These are phyloP conservation scores for Ferrisia virgata DNA, from an alignment of 2,888 invertebrate species.

Conservation along the genomic window DNA sequence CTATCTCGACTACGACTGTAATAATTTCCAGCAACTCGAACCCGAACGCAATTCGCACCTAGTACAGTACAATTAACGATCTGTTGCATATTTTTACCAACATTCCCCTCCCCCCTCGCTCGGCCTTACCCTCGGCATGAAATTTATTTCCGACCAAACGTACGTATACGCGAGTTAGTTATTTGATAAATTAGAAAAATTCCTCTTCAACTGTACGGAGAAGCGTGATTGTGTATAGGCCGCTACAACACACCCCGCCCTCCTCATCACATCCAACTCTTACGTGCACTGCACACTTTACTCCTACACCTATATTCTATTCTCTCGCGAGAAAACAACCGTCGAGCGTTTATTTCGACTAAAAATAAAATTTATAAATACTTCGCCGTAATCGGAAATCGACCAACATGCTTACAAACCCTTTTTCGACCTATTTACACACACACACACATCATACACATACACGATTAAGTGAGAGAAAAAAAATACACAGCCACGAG, in stretches of 20 bases:
- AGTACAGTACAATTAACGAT: neutral
- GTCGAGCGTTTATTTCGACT: neutral
- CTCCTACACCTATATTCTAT: neutral
- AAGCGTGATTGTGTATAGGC: neutral
- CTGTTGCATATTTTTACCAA: too few relatives aligned
- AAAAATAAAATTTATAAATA: constrained; percentile 32
- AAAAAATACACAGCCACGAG: neutral
- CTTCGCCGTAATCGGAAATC: constrained; percentile 4
- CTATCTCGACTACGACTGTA: neutral
- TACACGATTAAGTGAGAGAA: too few relatives aligned
- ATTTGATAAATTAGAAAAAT: neutral
- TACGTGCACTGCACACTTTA: too few relatives aligned
- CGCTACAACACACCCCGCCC: neutral
- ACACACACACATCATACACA: neutral
- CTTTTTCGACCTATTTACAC: constrained; percentile 5
- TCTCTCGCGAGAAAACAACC: neutral
- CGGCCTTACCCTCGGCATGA: neutral
- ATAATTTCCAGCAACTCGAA: neutral
- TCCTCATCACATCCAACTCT: neutral
- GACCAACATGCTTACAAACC: neutral
- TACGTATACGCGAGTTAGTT: neutral
- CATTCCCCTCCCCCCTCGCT: neutral
- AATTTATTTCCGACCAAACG: too few relatives aligned
- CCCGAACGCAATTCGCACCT: neutral
- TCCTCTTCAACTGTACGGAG: neutral